These are phyloP conservation scores for Dryocosmus kuriphilus DNA, from an alignment of 2,888 invertebrate species.

Conservation along the genomic window DNA sequence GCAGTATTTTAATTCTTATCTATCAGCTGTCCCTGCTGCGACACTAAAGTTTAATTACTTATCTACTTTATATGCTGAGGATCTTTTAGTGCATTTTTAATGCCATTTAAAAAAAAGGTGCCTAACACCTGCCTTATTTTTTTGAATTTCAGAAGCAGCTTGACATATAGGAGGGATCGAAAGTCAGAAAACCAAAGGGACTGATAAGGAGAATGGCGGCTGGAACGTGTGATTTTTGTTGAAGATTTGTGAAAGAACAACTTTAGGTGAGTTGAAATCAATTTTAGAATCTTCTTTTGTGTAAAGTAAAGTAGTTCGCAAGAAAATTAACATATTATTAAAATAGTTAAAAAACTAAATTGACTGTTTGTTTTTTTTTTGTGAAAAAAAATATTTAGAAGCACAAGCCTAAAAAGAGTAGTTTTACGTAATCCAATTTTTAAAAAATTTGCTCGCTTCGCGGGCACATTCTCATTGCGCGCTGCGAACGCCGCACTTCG, in stretches of 20 bases:
- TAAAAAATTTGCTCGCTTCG: too few relatives aligned
- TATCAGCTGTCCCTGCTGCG: constrained; percentile 14
- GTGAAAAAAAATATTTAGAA: too few relatives aligned
- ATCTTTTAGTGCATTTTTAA: neutral
- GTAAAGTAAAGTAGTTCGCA: too few relatives aligned
- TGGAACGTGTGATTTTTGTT: constrained; percentile 64
- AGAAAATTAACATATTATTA: too few relatives aligned
- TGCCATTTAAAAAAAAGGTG: neutral
- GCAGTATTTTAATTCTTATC: neutral
- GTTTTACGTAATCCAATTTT: too few relatives aligned
- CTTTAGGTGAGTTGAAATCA: constrained; percentile 1
- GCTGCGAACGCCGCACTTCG: too few relatives aligned
- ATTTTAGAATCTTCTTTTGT: neutral
- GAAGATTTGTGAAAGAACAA: constrained; percentile 28
- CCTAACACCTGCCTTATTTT: constrained; percentile 33
- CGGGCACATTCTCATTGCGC: too few relatives aligned
- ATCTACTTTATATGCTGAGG: neutral
- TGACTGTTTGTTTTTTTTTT: too few relatives aligned
- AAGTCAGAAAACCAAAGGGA: constrained; percentile 23
- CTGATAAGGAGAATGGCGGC: constrained; percentile 64
- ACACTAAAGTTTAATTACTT: constrained; percentile 9
- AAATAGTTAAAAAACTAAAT: too few relatives aligned
- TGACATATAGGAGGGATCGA: constrained; percentile 8
- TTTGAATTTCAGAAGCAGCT: constrained; percentile 53
- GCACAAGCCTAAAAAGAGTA: too few relatives aligned